Percentiles rank a stretch among this genome's conserved stretches.
These are phyloP conservation scores for Acrocephalus kingi DNA, from an alignment of 2,113 vertebrate species.

Conservation along the genomic window DNA sequence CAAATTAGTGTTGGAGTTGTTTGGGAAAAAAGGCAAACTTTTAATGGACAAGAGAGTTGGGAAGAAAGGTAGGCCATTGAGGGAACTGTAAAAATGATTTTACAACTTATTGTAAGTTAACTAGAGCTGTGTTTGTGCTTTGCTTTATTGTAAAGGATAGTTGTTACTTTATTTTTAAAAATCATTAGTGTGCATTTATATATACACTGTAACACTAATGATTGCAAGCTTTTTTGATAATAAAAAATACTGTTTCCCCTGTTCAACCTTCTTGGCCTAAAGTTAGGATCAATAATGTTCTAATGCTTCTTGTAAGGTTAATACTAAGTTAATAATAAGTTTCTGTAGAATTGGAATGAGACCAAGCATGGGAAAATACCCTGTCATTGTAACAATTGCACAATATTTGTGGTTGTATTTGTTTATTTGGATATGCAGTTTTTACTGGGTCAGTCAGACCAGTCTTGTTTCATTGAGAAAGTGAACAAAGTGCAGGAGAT, in stretches of 20 bases:
- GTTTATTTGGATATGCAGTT: accelerated
- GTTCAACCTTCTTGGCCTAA: neutral
- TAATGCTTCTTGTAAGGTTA: neutral
- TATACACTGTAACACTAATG: neutral
- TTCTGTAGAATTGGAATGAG: neutral
- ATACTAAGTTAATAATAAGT: neutral
- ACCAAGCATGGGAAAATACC: neutral
- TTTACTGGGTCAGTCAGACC: neutral
- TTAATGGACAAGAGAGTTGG: neutral
- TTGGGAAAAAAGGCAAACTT: neutral
- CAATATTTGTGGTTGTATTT: neutral
- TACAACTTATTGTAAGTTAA: neutral
- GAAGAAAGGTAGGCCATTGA: neutral
- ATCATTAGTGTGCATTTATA: neutral
- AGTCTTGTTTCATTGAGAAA: neutral
- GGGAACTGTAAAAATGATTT: neutral
- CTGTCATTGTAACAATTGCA: neutral
- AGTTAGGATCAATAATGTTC: neutral
- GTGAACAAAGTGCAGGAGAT: neutral
- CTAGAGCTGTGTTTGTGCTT: neutral
- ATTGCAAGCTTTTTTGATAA: neutral
- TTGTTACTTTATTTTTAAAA: neutral
- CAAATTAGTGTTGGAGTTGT: neutral
- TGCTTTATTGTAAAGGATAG: neutral
- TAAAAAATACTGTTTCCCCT: neutral